These are phyloP conservation scores for Hermodice carunculata DNA, from an alignment of 2,888 invertebrate species.

Conservation along the genomic window DNA sequence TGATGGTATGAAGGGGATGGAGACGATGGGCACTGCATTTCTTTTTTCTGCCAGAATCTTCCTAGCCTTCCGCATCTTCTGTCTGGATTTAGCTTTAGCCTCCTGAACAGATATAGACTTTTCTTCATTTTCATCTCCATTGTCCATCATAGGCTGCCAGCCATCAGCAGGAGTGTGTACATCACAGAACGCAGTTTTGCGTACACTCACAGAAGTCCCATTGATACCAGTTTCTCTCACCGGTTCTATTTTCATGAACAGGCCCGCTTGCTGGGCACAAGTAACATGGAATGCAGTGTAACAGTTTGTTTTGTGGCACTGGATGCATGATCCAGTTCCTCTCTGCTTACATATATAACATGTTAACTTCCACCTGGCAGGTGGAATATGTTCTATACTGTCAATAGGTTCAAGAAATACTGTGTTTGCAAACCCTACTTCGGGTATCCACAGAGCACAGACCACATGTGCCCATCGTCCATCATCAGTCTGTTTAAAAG, in stretches of 20 bases:
- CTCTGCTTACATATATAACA: conserved; percentile 90
- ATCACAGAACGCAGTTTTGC: conserved; percentile 97
- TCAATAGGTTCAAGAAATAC: conserved; percentile 98
- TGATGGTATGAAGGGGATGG: conserved; percentile 88
- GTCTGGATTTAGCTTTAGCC: conserved; percentile 71
- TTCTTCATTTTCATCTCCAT: conserved; percentile 56
- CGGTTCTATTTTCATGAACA: conserved; percentile 89
- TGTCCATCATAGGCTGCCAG: conserved; percentile 52
- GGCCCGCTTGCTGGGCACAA: conserved; percentile 93
- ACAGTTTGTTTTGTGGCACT: conserved; percentile 96
- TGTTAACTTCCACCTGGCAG: conserved; percentile 94
- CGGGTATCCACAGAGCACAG: conserved; percentile 99
- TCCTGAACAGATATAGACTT: conserved; percentile 55
- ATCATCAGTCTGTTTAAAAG: conserved; percentile 97
- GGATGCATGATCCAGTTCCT: conserved; percentile 93
- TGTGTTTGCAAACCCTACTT: conserved; percentile 92
- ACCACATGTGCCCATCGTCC: conserved; percentile 98
- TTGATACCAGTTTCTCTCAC: conserved; percentile 70
- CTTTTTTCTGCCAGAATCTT: conserved; percentile 90
- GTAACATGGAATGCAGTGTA: conserved; percentile 99
- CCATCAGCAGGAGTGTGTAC: conserved; percentile 85
- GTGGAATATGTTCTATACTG: conserved; percentile 95
- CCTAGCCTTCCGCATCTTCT: conserved; percentile 89
- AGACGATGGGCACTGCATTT: conserved; percentile 89
- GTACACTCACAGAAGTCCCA: conserved; percentile 71